phyloP scores from a whole-genome alignment of 2,113 vertebrate species.

The Oreochromis niloticus region DNA sequence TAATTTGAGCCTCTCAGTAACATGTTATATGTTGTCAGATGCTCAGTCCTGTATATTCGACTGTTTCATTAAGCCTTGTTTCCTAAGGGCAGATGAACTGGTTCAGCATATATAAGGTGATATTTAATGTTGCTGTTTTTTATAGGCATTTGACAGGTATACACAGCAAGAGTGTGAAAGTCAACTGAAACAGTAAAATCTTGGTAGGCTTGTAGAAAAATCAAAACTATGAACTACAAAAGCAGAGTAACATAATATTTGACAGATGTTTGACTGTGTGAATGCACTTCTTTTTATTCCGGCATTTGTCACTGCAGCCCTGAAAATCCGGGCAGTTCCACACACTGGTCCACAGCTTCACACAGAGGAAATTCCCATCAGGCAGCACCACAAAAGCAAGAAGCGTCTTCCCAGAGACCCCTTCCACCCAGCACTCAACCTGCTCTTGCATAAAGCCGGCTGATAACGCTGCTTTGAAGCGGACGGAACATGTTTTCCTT shows the following conservation, averaged over 20 bases:
- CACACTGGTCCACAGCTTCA: background rate
- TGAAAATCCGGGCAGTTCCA: background rate
- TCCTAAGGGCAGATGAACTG: background rate
- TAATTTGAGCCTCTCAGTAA: background rate
- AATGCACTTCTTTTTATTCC: background rate
- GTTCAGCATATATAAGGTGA: background rate
- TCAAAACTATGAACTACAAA: background rate
- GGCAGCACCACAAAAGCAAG: background rate
- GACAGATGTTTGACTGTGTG: background rate
- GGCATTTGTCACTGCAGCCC: background rate
- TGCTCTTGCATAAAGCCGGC: background rate
- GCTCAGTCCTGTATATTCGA: background rate
- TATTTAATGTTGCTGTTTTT: background rate
- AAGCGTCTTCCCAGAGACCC: background rate
- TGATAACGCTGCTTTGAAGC: background rate
- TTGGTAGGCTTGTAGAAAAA: background rate
- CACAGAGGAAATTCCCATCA: background rate
- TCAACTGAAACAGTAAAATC: background rate
- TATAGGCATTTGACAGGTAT: background rate
- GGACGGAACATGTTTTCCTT: background rate
- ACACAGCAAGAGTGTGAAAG: background rate
- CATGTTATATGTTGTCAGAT: background rate
- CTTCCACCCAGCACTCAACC: background rate
- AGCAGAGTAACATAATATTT: background rate
- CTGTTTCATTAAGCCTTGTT: background rate